phyloP scores from a whole-genome alignment of 2,888 invertebrate genomes.

The Stictocephala bisonia region DNA sequence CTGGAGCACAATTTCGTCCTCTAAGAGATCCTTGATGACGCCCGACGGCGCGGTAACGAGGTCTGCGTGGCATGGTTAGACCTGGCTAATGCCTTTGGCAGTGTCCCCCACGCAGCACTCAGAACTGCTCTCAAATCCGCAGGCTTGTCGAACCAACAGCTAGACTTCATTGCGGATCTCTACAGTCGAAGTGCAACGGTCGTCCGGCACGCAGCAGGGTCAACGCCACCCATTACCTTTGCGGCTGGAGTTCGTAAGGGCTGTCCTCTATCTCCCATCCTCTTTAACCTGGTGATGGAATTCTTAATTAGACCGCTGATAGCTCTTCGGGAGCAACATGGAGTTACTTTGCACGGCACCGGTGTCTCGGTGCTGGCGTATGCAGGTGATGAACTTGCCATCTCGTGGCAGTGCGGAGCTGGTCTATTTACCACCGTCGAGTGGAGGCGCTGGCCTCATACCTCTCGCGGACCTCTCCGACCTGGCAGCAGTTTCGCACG shows the following conservation, averaged over 20 bases:
- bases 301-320: conserved; percentile 52
- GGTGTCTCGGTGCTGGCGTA: no score
- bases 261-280: conserved; percentile 11
- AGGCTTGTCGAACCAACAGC: neutral
- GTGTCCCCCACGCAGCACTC: conserved; percentile 61
- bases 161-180: neutral
- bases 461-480: no score
- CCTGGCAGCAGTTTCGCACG: no score
- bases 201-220: conserved; percentile 25
- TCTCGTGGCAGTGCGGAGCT: no score
- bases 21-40: conserved; percentile 59
- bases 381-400: no score
- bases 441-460: no score
- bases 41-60: conserved; percentile 47
- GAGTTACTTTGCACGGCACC: no score
- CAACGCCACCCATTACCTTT: conserved; percentile 57
- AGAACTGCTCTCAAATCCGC: neutral
- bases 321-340: no score
- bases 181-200: conserved; percentile 2
- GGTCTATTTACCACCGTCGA: no score
- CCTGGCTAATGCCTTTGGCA: conserved; percentile 63
- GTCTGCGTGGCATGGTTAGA: conserved; percentile 63
- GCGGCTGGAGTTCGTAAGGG: conserved; percentile 51
- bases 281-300: conserved; percentile 51
- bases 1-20: conserved; percentile 62